Base-by-base conservation (phyloP, 2,113 vertebrate genomes). In the Anguilla japonica region DNA sequence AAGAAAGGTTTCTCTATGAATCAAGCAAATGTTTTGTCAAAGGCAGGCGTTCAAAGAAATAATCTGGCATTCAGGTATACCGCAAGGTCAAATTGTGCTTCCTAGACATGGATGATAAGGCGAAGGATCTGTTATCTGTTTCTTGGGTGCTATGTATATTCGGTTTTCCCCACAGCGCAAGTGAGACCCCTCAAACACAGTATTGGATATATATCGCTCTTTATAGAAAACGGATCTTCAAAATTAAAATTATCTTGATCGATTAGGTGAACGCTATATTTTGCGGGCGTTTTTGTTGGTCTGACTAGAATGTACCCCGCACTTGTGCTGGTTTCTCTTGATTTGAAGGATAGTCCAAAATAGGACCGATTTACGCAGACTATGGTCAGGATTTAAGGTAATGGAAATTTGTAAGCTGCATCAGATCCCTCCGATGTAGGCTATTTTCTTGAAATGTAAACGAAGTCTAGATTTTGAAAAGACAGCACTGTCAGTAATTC, bases 61-160 rank as follows among this genome's bases (percentile, higher is more conserved):
- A 86, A 86, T 88, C 87, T 87, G 90, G 87, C 82, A 80, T 79
- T 80, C 87, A 88, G 89, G 87, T 89, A 88, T 89, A 78, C 87
- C 84, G 79, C 90, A 91, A 91, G 91, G 91, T 92, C 91, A 90
- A 83, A 87, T 29, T 79, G 75, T 56, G 53, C 81, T 41, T 60
- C 84, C 81, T 56, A 56, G 67, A 46, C 83, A 79, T 29, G 83
- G 15, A 79, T 79, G 84, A 53, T 85, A 50, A 85, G 43, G 41
- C 26, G 39, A 41, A 40, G 71, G 84, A 80, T 80, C 79, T 80
- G 71, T 75, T 75, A 13, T 75, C n/a, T n/a, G 8, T 2, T 75
- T 75, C n/a, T 34, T 75, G 71, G 71, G 71, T 75, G 71, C 26
- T 75, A 29, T 34, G n/a, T 75, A 75, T 75, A 13, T 75, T 22